Evolutionary conservation across 2,113 vertebrate species (phyloP).

Genomic region (Macrotis lagotis): DNA sequence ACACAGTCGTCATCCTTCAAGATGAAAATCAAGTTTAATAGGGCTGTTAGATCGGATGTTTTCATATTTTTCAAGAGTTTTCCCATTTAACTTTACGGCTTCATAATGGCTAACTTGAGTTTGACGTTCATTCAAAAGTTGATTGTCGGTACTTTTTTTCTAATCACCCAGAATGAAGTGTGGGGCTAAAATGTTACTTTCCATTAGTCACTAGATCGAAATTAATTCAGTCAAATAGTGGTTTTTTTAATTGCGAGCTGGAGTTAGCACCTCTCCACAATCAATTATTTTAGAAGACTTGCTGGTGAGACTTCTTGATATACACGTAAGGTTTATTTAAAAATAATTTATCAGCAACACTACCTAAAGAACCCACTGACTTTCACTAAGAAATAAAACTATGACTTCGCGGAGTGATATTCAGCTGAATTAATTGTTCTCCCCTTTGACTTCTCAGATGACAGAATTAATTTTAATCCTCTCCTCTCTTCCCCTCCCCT

Average conservation of each 20-base stretch:
- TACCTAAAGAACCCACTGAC: background rate
- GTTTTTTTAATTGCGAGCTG: background rate
- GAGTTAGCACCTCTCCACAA: background rate
- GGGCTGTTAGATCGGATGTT: background rate
- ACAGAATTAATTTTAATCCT: background rate
- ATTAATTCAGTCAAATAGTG: background rate
- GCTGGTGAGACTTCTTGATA: background rate
- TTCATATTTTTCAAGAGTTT: background rate
- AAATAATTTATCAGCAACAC: background rate
- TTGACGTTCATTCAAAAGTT: background rate
- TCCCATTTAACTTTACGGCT: background rate
- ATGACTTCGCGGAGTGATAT: background rate
- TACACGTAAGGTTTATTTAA: background rate
- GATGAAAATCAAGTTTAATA: background rate
- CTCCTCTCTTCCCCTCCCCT: background rate
- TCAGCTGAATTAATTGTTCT: background rate
- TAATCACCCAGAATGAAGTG: constrained; percentile 7
- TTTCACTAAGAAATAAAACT: background rate
- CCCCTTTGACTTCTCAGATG: background rate
- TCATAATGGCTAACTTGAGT: background rate
- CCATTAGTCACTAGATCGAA: background rate
- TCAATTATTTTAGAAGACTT: background rate
- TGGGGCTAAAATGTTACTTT: too few species aligned
- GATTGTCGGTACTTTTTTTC: constrained; percentile 24
- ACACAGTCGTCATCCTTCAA: background rate